phyloP scores from a whole-genome alignment of 2,113 vertebrate species.

The Crotalus helleri region DNA sequence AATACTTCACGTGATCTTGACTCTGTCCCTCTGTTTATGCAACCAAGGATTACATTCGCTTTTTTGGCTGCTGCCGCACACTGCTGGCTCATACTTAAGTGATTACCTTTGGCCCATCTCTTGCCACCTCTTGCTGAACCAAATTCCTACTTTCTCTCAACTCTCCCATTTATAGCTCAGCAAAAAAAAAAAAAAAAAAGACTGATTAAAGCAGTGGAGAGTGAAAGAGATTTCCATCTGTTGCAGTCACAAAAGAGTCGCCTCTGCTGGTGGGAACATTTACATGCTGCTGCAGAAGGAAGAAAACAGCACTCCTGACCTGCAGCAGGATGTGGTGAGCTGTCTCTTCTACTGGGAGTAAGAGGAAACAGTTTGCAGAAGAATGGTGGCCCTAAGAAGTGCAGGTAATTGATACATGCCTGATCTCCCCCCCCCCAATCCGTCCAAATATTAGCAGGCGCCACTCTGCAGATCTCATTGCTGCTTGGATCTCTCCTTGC shows the following conservation, averaged over 20 bases:
- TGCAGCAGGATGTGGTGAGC: neutral
- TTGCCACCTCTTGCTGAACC: neutral
- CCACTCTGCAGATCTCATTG: neutral
- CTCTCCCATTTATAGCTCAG: neutral
- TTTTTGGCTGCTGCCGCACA: no score
- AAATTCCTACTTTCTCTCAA: neutral
- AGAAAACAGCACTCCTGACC: neutral
- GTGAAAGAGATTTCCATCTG: neutral
- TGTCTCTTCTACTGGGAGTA: neutral
- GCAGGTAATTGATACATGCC: neutral
- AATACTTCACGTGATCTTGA: neutral
- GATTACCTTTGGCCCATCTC: neutral
- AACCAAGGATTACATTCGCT: no score
- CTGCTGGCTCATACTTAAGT: neutral
- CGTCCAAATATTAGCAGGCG: neutral
- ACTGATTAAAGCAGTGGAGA: neutral
- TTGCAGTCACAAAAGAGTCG: neutral
- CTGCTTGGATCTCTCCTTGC: neutral
- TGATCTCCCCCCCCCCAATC: neutral
- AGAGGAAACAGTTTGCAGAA: neutral
- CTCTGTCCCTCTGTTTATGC: neutral
- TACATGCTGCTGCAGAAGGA: neutral
- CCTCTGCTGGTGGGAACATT: neutral
- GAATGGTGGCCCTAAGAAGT: neutral
- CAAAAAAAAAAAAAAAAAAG: neutral